Conservation (phyloP, 2,113 vertebrate species). For the Myxocyprinus asiaticus region DNA sequence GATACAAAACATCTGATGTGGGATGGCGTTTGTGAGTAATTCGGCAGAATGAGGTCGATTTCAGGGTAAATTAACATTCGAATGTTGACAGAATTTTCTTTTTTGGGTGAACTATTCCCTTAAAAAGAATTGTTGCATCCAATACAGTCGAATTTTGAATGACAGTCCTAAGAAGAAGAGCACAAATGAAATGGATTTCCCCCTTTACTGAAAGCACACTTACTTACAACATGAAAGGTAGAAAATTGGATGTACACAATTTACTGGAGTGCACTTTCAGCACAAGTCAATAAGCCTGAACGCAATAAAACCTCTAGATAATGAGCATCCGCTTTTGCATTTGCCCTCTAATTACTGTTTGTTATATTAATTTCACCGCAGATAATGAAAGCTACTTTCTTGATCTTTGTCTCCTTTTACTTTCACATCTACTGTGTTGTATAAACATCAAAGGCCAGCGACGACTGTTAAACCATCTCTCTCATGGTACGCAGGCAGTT, state of each 20-base stretch:
- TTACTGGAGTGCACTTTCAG: slow-evolving; percentile 15
- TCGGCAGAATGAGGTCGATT: too few species aligned
- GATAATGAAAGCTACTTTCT: slow-evolving; percentile 36
- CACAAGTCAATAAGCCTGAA: slow-evolving; percentile 4
- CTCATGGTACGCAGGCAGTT: slow-evolving; percentile 1
- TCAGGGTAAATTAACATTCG: too few species aligned
- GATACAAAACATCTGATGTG: too few species aligned
- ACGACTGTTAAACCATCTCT: not conserved
- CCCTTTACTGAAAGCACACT: not conserved
- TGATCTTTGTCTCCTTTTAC: slow-evolving; percentile 19
- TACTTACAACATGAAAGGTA: not conserved
- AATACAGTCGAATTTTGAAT: not conserved
- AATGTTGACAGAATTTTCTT: too few species aligned
- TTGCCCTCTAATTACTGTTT: slow-evolving; percentile 34
- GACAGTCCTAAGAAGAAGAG: not conserved
- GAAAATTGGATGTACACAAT: not conserved
- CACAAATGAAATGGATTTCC: slow-evolving; percentile 13
- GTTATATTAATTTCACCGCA: slow-evolving; percentile 22
- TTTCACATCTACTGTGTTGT: slow-evolving; percentile 18
- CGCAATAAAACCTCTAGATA: slow-evolving; percentile 18
- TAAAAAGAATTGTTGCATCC: not conserved
- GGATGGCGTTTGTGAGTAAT: too few species aligned
- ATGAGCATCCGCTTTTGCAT: not conserved
- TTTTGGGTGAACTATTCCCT: too few species aligned
- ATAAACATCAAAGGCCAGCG: not conserved